Evolutionary conservation across 1,140 invertebrate genomes (phyloP), one percentile per base, ranked within the genome.

Genomic region (Asobara japonica): DNA sequence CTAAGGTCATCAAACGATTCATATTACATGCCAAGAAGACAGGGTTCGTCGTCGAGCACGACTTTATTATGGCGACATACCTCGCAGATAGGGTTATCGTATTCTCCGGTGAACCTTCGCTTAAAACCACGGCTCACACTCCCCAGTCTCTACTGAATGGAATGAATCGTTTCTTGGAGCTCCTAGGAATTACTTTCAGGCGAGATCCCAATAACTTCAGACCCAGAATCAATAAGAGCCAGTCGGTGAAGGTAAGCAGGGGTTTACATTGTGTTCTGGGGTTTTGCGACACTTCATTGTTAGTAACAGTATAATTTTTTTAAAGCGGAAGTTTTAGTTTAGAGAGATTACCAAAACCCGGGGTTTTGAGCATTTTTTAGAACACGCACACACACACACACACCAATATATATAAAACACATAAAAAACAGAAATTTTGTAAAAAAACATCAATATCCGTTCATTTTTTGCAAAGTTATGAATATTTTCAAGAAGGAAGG

Each of bases 1-100:
- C 98, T 74, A 99, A 99, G 91, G 98, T 99, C 82, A 99, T 99
- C 76, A 99, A 98, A 88, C 90, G 96, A 94, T 99, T 98, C 84
- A 98, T 99, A 86, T 89, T 99, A 38, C 98, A 99, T 83, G 96
- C 98, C 0, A 99, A 99, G 89, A 98, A 99, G 85, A 99, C 98
- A 27, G 98, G 97, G 29, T 99, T 99, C 87, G 94, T 99, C 29
- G 98, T 99, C 0, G 98, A 99, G 91, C 98, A 99, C 92, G 98
- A 99, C 91, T 99, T 99, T 82, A 99, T 99, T 67, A 99, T 99
- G 98, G 97, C 98, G 2, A 99, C 98, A 0, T 99, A 99, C 88
- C 89, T 99, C 41, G 97, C 98, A 13, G 98, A 99, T 88, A 90
- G 98, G 65, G 98, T 99, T 0, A 98, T 99, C 79, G 98, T 99